Percentiles rank a stretch among this genome's conserved stretches.
Evolutionary conservation across 2,113 vertebrate species (phyloP).

Genomic region (Strix uralensis): DNA sequence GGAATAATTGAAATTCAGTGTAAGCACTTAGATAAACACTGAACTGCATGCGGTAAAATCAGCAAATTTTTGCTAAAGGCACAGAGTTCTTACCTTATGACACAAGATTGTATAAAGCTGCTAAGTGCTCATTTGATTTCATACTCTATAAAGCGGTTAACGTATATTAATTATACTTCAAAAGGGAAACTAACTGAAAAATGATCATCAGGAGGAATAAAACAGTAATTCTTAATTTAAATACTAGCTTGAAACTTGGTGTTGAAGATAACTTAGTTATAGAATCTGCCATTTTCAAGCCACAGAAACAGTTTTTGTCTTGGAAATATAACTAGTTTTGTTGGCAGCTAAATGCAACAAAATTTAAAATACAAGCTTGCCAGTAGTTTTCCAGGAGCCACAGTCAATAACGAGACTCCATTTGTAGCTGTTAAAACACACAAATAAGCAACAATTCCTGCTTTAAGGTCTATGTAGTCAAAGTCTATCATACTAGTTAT

Average conservation of each 20-base stretch:
- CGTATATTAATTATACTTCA: slow-evolving; percentile 19
- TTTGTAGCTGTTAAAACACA: background rate
- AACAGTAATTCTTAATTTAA: slow-evolving; percentile 30
- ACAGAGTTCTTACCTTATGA: background rate
- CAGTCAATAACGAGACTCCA: background rate
- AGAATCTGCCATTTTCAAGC: slow-evolving; percentile 21
- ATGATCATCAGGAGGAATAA: slow-evolving; percentile 2
- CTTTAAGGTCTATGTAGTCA: background rate
- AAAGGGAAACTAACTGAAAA: background rate
- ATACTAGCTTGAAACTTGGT: background rate
- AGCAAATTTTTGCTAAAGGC: background rate
- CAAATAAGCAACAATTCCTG: background rate
- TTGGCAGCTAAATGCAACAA: background rate
- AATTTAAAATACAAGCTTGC: background rate
- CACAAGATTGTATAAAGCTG: background rate
- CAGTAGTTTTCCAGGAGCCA: background rate
- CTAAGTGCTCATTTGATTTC: slow-evolving; percentile 18
- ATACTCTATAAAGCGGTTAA: slow-evolving; percentile 14
- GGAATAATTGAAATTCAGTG: background rate
- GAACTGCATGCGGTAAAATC: background rate
- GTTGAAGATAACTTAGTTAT: background rate
- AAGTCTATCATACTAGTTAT: background rate
- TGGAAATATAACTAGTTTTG: background rate
- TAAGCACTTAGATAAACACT: background rate
- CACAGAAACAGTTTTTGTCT: background rate